Base-by-base conservation (phyloP, 2,888 invertebrate genomes). In the Molanna angustata region DNA sequence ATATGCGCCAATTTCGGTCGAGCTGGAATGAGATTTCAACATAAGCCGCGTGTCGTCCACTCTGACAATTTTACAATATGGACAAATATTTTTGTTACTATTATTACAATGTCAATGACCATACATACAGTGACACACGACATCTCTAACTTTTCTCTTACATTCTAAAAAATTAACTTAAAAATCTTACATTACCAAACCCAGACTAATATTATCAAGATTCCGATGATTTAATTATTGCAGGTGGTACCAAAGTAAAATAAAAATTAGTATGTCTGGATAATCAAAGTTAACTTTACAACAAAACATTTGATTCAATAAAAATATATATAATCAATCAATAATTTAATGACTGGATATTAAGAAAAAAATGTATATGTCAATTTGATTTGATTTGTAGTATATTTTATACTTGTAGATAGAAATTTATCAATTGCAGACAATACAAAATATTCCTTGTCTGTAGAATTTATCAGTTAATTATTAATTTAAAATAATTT, bases 21-120 rank as follows among this genome's bases (percentile, higher is more conserved):
- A 49, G 59, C 53, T 56, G 57, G 59, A 59, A 57, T 57, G 59
- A 59, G 58, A 59, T 57, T 56, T 58, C 56, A 53, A 57, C 54
- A 47, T 49, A 48, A 49, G 56, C 57, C 57, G 58, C 58, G 57
- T 48, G 57, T 52, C 52, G 50, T 50, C 58, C 49, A 49, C 52
- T 49, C 6, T 22, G 48, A 39, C 27, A 35, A 54, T 52, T 55
- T 56, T 58, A 55, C 55, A 53, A 58, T 58, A 58, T 58, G 58
- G 58, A 58, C 58, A 58, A 53, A 49, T 46, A 55, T 46, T 48
- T 49, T 52, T 44, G 47, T 54, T 47, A 48, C 54, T 51, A 59
- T 50, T 56, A 59, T 55, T 58, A 54, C 57, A 56, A 56, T 56
- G 59, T 53, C 58, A 45, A 53, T 50, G 58, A 55, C 55, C 52